Base-by-base conservation (phyloP, 2,113 vertebrate genomes). In the Scomber japonicus region DNA sequence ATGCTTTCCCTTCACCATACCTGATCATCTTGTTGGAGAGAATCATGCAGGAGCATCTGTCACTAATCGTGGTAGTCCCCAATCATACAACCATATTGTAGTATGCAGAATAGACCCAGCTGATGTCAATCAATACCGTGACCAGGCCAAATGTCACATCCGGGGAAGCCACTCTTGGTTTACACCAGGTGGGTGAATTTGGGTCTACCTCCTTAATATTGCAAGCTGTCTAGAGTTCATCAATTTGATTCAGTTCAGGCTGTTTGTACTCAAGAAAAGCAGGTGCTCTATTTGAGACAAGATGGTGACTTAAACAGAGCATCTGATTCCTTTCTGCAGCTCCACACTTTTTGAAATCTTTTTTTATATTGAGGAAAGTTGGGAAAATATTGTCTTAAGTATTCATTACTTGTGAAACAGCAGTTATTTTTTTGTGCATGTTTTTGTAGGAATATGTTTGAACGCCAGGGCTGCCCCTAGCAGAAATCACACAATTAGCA, bases 31-130 rank as follows among this genome's bases (percentile, higher is more conserved):
- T 55, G 40, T 44, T 62, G 17, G 13, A 55, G n/a, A 35, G 27
- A 54, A 68, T 50, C 7, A 69, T n/a, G 2, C 50, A 24, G 45
- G 17, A 69, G 55, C 50, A 63, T 69, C 56, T 64, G 56, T 73
- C 50, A 45, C 45, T 69, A 45, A 57, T 30, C 0, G 7, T 3
- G 30, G 44, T 8, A 45, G 15, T 21, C 17, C 0, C 11, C 0
- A 3, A 53, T 27, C 44, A n/a, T n/a, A 62, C 40, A 80, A 24
- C 44, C 49, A 44, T 27, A 61, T 6, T 62, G 62, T 56, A 44
- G 12, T 5, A 46, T 61, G 73, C 11, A 45, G 67, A 61, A 59
- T 3, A 61, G 46, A 68, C 21, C 63, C 62, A 74, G 56, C 60
- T 69, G 50, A 74, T 63, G 49, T 40, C 48, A 24, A 5, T 21